phyloP scores from a whole-genome alignment of 1,140 invertebrate species.

The Philotrypesis tridentata region DNA sequence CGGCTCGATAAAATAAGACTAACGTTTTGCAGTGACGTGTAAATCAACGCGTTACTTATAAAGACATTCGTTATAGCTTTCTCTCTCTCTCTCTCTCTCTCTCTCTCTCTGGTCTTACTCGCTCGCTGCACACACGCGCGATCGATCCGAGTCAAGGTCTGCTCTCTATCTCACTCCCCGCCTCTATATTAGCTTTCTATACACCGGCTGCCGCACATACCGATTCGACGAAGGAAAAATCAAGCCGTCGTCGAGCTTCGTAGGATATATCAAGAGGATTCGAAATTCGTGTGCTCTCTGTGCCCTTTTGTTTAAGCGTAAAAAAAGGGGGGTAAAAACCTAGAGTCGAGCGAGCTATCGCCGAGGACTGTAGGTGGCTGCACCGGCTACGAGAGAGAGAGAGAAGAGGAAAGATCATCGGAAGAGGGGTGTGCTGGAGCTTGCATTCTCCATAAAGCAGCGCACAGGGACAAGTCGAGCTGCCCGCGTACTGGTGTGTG shows the following conservation, averaged over 20 bases:
- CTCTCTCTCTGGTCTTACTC: no score
- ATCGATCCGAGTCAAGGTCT: slow-evolving; percentile 31
- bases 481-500: slow-evolving; percentile 26
- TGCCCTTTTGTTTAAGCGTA: neutral
- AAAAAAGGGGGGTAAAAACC: neutral
- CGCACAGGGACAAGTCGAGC: slow-evolving; percentile 12
- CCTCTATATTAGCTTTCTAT: neutral
- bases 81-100: no score
- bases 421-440: neutral
- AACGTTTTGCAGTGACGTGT: slow-evolving; percentile 7
- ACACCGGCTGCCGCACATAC: neutral
- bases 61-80: slow-evolving; percentile 12
- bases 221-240: no score
- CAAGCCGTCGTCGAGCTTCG: no score
- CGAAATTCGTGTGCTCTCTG: no score
- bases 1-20: slow-evolving; percentile 24
- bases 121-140: neutral
- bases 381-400: neutral
- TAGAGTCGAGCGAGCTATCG: neutral
- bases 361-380: slow-evolving; percentile 31
- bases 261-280: no score
- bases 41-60: neutral
- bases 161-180: neutral
- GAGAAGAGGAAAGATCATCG: neutral
- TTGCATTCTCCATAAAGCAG: slow-evolving; percentile 30